These are phyloP conservation scores for Melinopterus prodromus DNA, from an alignment of 2,888 invertebrate species.

Conservation along the genomic window DNA sequence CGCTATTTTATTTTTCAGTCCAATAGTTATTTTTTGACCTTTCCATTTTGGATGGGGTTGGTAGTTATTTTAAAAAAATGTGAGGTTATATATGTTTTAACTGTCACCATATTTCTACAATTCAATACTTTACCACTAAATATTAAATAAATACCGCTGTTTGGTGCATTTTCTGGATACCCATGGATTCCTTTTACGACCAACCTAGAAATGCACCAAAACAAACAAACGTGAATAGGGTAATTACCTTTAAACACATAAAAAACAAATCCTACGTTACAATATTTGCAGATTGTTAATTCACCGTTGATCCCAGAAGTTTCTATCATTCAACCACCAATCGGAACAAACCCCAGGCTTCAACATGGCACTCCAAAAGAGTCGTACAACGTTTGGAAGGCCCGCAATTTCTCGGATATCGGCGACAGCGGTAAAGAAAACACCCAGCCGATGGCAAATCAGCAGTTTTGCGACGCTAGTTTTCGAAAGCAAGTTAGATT, in stretches of 20 bases:
- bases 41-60: too few species aligned
- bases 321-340: conserved; percentile 50
- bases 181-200: conserved; percentile 59
- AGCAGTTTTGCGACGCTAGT: conserved; percentile 23
- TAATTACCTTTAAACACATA: conserved; percentile 37
- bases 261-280: neutral
- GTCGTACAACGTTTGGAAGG: conserved; percentile 50
- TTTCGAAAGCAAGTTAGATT: conserved; percentile 57
- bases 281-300: neutral
- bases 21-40: too few species aligned
- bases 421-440: conserved; percentile 31
- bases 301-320: conserved; percentile 54
- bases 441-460: conserved; percentile 29
- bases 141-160: neutral
- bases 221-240: conserved; percentile 48
- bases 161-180: too few species aligned
- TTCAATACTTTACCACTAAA: too few species aligned
- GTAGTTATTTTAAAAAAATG: too few species aligned
- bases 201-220: conserved; percentile 53
- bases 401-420: conserved; percentile 38
- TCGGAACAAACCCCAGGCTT: conserved; percentile 25
- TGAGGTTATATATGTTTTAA: too few species aligned
- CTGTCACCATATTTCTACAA: too few species aligned
- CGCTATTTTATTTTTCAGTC: too few species aligned
- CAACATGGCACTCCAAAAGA: conserved; percentile 36